These are phyloP conservation scores for Antedon mediterranea DNA, from an alignment of 53 echinoderm and acorn worm species.

Conservation along the genomic window DNA sequence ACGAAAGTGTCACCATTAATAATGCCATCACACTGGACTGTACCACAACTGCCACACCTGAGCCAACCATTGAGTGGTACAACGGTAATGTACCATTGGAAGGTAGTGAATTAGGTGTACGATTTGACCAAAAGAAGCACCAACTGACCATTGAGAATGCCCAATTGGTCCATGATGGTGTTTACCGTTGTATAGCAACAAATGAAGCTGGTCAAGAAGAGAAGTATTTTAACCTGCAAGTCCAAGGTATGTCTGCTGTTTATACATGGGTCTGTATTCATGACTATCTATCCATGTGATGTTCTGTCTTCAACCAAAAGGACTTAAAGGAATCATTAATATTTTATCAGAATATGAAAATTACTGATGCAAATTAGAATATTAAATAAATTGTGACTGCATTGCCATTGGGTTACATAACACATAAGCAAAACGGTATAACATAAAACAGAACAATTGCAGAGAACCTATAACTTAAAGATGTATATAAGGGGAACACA, in stretches of 20 bases:
- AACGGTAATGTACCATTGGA: conserved; percentile 28
- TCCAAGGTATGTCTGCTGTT: conserved; percentile 65
- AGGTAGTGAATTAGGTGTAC: conserved; percentile 39
- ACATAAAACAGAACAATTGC: too few relatives aligned
- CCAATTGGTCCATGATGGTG: conserved; percentile 38
- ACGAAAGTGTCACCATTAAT: conserved; percentile 44
- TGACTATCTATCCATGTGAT: too few relatives aligned
- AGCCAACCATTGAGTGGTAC: conserved; percentile 74
- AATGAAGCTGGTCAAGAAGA: conserved; percentile 47
- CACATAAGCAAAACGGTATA: too few relatives aligned
- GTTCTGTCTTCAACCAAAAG: too few relatives aligned
- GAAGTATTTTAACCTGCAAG: conserved; percentile 44
- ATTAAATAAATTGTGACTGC: too few relatives aligned
- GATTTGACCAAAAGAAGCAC: conserved; percentile 12
- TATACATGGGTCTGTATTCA: too few relatives aligned
- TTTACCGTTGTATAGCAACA: conserved; percentile 56
- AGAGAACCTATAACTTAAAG: too few relatives aligned
- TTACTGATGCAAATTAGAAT: too few relatives aligned
- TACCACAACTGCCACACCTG: conserved; percentile 38
- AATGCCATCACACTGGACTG: conserved; percentile 35
- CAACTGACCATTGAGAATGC: conserved; percentile 39
- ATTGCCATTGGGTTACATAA: too few relatives aligned
- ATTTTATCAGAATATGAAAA: too few relatives aligned
- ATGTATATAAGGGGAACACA: too few relatives aligned
- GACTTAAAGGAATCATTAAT: too few relatives aligned